Evolutionary conservation across 2,113 vertebrate genomes (phyloP).

Genomic region (Procavia capensis): DNA sequence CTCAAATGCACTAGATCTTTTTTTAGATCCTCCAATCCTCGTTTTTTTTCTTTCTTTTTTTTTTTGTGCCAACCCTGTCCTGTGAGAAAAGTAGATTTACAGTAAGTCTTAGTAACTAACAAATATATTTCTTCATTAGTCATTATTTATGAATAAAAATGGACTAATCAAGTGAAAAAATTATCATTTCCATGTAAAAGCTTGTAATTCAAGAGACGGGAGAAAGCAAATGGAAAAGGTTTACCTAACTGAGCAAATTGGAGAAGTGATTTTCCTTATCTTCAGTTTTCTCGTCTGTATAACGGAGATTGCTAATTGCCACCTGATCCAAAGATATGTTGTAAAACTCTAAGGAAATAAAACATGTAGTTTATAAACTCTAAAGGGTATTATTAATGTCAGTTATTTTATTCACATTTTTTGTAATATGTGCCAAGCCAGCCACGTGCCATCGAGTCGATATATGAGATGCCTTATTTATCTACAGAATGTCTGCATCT

Average conservation of each 20-base stretch:
- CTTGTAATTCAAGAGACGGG: background rate
- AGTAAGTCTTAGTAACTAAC: background rate
- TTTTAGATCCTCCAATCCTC: background rate
- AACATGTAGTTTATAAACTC: background rate
- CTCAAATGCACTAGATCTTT: background rate
- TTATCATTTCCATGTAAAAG: conserved; percentile 47
- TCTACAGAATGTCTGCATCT: background rate
- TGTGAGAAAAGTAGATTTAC: background rate
- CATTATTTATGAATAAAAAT: background rate
- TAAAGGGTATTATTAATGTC: background rate
- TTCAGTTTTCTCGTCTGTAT: background rate
- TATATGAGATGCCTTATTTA: background rate
- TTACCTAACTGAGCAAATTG: background rate
- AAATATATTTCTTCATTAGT: background rate
- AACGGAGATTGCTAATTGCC: background rate
- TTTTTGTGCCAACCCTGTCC: background rate
- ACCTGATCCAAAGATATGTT: background rate
- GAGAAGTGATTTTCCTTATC: background rate
- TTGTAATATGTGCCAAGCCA: background rate
- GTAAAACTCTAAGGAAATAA: background rate
- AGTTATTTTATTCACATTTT: background rate
- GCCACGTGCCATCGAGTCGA: too few species aligned
- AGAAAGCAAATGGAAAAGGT: background rate
- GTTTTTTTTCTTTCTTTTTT: background rate
- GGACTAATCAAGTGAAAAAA: background rate